These are phyloP conservation scores for Empis stercorea DNA, from an alignment of 2,888 invertebrate species.

Conservation along the genomic window DNA sequence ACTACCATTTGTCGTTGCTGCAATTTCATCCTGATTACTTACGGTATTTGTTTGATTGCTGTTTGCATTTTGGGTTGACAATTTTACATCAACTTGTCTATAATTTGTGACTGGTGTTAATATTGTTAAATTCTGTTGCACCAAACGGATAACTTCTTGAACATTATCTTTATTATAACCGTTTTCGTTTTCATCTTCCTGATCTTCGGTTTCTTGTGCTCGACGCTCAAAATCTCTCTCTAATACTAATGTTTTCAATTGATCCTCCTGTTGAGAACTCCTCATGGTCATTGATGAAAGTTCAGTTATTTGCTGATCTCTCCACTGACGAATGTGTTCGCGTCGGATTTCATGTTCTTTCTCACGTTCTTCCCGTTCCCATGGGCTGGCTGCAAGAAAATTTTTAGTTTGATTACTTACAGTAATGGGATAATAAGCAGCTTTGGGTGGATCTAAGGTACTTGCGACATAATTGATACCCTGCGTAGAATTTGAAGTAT, in stretches of 20 bases:
- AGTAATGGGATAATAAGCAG: conserved; percentile 50
- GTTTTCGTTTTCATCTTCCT: conserved; percentile 51
- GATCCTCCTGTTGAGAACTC: conserved; percentile 72
- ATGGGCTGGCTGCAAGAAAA: conserved; percentile 55
- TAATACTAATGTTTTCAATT: conserved; percentile 74
- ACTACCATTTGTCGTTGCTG: conserved; percentile 15
- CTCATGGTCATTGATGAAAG: conserved; percentile 55
- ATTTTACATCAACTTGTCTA: conserved; percentile 32
- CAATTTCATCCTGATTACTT: neutral
- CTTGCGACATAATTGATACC: conserved; percentile 51
- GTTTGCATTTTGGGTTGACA: conserved; percentile 10
- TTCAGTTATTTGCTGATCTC: conserved; percentile 78
- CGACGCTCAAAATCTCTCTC: conserved; percentile 89
- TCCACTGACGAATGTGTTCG: conserved; percentile 62
- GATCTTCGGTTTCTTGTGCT: conserved; percentile 62
- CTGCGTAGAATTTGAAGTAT: conserved; percentile 22
- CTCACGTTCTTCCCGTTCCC: conserved; percentile 89
- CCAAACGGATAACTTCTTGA: conserved; percentile 41
- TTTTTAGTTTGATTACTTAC: conserved; percentile 16
- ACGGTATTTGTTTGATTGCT: neutral
- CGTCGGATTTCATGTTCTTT: conserved; percentile 59
- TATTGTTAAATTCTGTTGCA: conserved; percentile 35
- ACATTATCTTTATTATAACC: conserved; percentile 34
- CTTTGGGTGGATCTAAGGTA: conserved; percentile 58
- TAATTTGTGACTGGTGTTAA: conserved; percentile 36